Evolutionary conservation across 2,888 invertebrate genomes (phyloP), one percentile per base, ranked within the genome.

Genomic region (Stenodema calcarata): DNA sequence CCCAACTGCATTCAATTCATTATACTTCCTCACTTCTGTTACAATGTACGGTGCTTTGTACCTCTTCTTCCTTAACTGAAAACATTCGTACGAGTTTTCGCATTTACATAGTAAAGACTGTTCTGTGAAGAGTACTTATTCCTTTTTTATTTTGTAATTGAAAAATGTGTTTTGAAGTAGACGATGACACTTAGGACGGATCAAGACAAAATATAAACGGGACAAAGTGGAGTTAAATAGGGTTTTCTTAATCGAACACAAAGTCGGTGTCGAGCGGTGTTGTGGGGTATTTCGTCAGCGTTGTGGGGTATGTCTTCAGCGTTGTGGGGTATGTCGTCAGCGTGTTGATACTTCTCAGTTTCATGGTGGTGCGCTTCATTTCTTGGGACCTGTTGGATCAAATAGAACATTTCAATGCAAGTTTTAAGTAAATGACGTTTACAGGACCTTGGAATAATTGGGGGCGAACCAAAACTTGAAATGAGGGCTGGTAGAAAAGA

Each of bases 281-380:
- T 27, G 47, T n/a, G 11, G 79, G 79, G 47, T 50, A 79, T 12
- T 47, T 79, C 12, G 79, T 79, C 50, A 79, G 28, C n/a, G 79
- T n/a, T 27, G 50, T 23, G 14, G 80, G 80, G 30, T 54, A 80
- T 16, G 80, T 80, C 27, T 54, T 80, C 54, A 80, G 28, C 35
- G 80, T 80, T 27, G 50, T 23, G 14, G 80, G 80, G 30, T 54
- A 80, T 16, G 80, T 80, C 27, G 80, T 80, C 54, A 80, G 28
- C 7, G 80, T 80, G 30, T 80, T 80, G 23, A 47, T 80, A 27
- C 47, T 27, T 54, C 80, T 47, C 16, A 80, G 54, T 28, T 80
- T 80, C 30, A 80, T 80, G 47, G 54, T 28, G n/a, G 80, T 80
- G 44, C 54, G 80, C 9, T 80, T 54, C 7, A 80, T 54, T 27